Evolutionary conservation across 1,140 invertebrate species (phyloP).

Genomic region (Drosophila auraria): DNA sequence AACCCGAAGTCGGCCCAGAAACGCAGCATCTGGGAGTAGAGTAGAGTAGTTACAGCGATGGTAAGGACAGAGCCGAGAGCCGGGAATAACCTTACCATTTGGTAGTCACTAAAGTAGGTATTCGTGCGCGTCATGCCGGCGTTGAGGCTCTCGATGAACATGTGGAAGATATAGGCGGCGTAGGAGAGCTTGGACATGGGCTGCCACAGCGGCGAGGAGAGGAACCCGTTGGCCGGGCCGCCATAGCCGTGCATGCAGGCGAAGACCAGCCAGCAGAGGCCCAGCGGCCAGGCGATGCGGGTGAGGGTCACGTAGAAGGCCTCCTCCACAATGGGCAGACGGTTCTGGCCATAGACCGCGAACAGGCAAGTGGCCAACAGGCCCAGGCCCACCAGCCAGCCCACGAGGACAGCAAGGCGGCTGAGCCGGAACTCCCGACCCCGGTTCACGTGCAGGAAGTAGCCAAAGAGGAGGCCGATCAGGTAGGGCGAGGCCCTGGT

Average conservation of each 20-base stretch:
- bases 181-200: slow-evolving; percentile 86
- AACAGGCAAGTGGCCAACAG: slow-evolving; percentile 61
- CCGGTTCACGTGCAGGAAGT: slow-evolving; percentile 42
- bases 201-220: slow-evolving; percentile 86
- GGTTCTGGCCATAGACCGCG: slow-evolving; percentile 42
- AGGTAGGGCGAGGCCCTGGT: slow-evolving; percentile 57
- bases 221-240: slow-evolving; percentile 86
- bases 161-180: slow-evolving; percentile 86
- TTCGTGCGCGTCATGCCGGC: slow-evolving; percentile 28
- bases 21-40: slow-evolving; percentile 49
- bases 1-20: slow-evolving; percentile 71
- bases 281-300: slow-evolving; percentile 87
- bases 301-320: slow-evolving; percentile 88
- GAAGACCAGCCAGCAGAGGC: slow-evolving; percentile 89
- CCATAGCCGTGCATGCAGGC: slow-evolving; percentile 89
- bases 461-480: slow-evolving; percentile 59
- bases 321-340: slow-evolving; percentile 77
- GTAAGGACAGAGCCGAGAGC: not conserved
- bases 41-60: not conserved
- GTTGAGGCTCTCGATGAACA: slow-evolving; percentile 62
- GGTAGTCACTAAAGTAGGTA: slow-evolving; percentile 71
- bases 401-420: not conserved
- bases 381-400: slow-evolving; percentile 55
- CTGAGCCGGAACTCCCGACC: slow-evolving; percentile 26
- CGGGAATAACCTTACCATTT: slow-evolving; percentile 50